These are phyloP conservation scores for Drepanosiphum platanoidis DNA, from an alignment of 2,888 invertebrate genomes.

Conservation along the genomic window DNA sequence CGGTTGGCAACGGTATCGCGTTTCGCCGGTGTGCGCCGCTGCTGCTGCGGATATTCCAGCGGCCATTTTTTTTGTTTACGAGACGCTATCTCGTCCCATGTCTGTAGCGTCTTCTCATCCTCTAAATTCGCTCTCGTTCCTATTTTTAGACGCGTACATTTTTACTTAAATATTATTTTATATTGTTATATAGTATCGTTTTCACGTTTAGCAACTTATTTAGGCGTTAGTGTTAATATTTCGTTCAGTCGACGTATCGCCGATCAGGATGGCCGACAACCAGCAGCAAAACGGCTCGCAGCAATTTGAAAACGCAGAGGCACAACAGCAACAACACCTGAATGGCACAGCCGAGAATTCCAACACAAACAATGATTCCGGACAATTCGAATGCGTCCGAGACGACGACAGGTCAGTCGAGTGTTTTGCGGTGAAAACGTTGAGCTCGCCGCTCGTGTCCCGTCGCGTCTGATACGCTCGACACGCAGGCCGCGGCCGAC, in stretches of 20 bases:
- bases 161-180: conserved; percentile 54
- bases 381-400: conserved; percentile 56
- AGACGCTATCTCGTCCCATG: conserved; percentile 61
- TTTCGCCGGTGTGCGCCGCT: conserved; percentile 58
- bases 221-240: conserved; percentile 52
- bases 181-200: conserved; percentile 56
- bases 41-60: conserved; percentile 61
- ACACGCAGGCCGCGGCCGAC: not conserved
- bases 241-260: conserved; percentile 20
- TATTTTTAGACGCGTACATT: conserved; percentile 61
- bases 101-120: conserved; percentile 60
- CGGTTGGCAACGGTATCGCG: not conserved
- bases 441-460: no score
- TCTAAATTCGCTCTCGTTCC: conserved; percentile 52
- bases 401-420: conserved; percentile 49
- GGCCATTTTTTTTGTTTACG: conserved; percentile 62
- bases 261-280: conserved; percentile 53
- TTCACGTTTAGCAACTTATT: conserved; percentile 21
- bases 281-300: conserved; percentile 59
- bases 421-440: not conserved
- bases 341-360: conserved; percentile 50
- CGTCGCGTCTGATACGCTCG: not conserved
- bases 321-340: conserved; percentile 38
- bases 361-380: conserved; percentile 51
- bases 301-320: conserved; percentile 55